Base-by-base conservation (phyloP, 2,797 vertebrate genomes). In the Masticophis lateralis region DNA sequence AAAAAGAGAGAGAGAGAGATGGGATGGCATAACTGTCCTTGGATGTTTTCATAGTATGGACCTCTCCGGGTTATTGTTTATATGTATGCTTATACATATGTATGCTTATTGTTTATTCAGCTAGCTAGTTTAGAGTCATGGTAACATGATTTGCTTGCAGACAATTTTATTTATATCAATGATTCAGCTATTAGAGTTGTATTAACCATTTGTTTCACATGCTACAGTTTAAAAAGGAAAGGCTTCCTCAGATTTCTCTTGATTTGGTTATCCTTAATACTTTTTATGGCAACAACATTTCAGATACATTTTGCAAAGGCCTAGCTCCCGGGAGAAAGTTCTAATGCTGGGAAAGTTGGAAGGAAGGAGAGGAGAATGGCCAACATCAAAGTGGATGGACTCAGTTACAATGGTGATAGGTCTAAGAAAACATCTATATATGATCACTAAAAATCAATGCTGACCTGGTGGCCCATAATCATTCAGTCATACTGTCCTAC, bases 101-200 rank as follows among this genome's bases (percentile, higher is more conserved):
- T 88, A 69, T 91, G 89, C 32, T 79, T 51, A 51, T 51, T 51
- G 47, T 51, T 96, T 95, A 94, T 94, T 96, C 95, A 96, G 94
- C 56, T 94, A 83, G 63, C 59, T 93, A 83, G 86, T 74, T 94
- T 94, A 96, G 94, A 96, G 95, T 97, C 96, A 96, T 93, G 90
- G 94, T 25, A 92, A 92, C 95, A 94, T 0, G 93, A 79, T 93
- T 66, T 90, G 83, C 37, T 83, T 92, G 89, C 20, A 89, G 12
- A 60, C 61, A 61, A 63, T 86, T 86, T 91, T 91, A 61, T 83
- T 91, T 79, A 57, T 61, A 83, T 56, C 25, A 83, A 91, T 91
- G 25, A 91, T 63, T 93, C 57, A 79, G 53, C 61, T 60, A 27
- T 89, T 83, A 57, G 51, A 37, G 9, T 28, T 56, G 43, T 59